These are phyloP conservation scores for Lacanobia wlatinum DNA, from an alignment of 2,888 invertebrate genomes.

Conservation along the genomic window DNA sequence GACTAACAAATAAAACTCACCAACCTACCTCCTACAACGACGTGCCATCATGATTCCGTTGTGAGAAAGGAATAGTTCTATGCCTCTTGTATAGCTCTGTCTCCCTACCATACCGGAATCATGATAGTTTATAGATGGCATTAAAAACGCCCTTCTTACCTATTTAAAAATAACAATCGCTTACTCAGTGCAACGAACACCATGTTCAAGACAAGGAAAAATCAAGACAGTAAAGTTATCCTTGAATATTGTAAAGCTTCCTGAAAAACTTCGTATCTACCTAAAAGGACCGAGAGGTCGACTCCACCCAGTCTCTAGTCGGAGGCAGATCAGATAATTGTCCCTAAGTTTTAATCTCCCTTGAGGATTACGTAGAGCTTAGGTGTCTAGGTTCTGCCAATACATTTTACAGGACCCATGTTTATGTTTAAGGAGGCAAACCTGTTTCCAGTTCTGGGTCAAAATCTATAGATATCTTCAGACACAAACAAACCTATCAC, in stretches of 20 bases:
- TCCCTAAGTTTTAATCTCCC: background rate
- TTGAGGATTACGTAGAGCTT: background rate
- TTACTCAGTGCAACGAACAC: background rate
- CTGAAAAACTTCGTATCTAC: background rate
- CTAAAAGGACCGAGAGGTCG: slow-evolving; percentile 39
- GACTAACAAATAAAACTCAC: background rate
- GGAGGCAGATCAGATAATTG: slow-evolving; percentile 38
- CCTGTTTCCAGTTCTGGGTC: background rate
- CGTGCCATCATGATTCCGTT: no score
- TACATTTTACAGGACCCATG: background rate
- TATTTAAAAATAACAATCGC: background rate
- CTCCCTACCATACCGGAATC: no score
- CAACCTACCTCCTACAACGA: no score
- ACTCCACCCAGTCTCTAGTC: slow-evolving; percentile 35
- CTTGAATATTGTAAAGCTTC: slow-evolving; percentile 61
- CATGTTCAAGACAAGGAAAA: background rate
- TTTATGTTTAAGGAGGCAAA: background rate
- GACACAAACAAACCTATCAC: background rate
- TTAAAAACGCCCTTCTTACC: no score
- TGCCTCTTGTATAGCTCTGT: no score
- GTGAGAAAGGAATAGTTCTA: no score
- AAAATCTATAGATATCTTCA: no score
- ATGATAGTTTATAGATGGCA: no score
- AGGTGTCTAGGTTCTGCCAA: background rate
- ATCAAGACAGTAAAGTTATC: background rate